Evolutionary conservation across 1,140 invertebrate genomes (phyloP), one percentile per base, ranked within the genome.

Genomic region (Drosophila yakuba): DNA sequence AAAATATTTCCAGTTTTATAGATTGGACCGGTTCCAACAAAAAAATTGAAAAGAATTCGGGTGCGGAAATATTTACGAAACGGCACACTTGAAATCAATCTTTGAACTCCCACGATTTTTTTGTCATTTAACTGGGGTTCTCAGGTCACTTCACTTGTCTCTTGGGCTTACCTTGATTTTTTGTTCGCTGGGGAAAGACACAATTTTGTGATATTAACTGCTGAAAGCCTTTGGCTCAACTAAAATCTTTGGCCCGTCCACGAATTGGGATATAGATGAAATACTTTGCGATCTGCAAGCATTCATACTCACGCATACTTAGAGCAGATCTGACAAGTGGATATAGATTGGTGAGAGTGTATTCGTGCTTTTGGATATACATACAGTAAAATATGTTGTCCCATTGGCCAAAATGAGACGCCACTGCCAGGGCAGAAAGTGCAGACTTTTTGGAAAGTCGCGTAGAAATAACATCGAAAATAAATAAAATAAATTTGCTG

Each of bases 201-300:
- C 59, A 75, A 67, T 75, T 75, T 71, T 43, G 69, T 77, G 84
- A 76, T 88, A 80, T 77, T 88, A 74, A 83, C 83, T 88, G 84
- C 39, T 80, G 76, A 75, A 74, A 88, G 83, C 76, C 83, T 88
- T 89, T 89, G 73, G 84, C 80, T 88, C 83, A 84, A 88, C 83
- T 88, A 88, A 88, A 88, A 77, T 64, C 60, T 45, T 62, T 88
- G 17, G 52, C 43, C 67, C 64, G 66, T 72, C 68, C 68, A 72
- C 68, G 44, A 71, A 71, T 71, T 58, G 52, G 36, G 68, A 71
- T 58, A 71, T 71, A 72, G 66, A 72, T 72, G 68, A 72, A 71
- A 72, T 72, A 72, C 68, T 72, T 58, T 41, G 67, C 41, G 41
- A 25, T 39, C 66, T 69, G 66, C 66, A 45, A 54, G 52, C 66